Conservation (phyloP, 2,113 vertebrate species). For the Desmodus rotundus region DNA sequence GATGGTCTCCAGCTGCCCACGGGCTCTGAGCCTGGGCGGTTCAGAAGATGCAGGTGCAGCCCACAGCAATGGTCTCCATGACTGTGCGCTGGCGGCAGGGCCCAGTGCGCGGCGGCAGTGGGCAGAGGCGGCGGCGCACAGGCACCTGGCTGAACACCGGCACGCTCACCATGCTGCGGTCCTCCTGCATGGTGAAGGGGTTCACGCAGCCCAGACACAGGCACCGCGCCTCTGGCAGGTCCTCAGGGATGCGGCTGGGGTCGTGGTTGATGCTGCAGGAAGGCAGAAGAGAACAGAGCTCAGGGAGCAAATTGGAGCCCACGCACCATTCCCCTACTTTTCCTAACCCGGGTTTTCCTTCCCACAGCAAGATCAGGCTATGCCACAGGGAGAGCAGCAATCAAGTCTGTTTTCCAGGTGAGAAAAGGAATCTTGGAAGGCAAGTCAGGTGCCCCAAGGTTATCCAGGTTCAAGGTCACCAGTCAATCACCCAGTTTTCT, state of each 20-base stretch:
- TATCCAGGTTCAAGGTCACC: neutral
- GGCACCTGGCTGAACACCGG: constrained; percentile 90
- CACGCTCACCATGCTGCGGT: constrained; percentile 88
- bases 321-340: neutral
- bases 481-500: neutral
- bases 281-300: neutral
- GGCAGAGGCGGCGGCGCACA: constrained; percentile 84
- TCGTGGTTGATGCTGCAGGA: constrained; percentile 87
- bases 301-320: neutral
- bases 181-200: constrained; percentile 90
- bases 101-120: neutral
- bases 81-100: constrained; percentile 67
- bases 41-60: constrained; percentile 91
- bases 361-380: neutral
- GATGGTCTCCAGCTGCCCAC: accelerated
- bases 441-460: neutral
- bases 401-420: accelerated
- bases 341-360: neutral
- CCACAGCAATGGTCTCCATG: constrained; percentile 90
- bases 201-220: constrained; percentile 88
- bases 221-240: constrained; percentile 87
- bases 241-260: constrained; percentile 79
- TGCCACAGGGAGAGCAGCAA: neutral
- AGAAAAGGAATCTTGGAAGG: neutral
- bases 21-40: neutral